These are phyloP conservation scores for Sicus ferrugineus DNA, from an alignment of 2,888 invertebrate species.

Conservation along the genomic window DNA sequence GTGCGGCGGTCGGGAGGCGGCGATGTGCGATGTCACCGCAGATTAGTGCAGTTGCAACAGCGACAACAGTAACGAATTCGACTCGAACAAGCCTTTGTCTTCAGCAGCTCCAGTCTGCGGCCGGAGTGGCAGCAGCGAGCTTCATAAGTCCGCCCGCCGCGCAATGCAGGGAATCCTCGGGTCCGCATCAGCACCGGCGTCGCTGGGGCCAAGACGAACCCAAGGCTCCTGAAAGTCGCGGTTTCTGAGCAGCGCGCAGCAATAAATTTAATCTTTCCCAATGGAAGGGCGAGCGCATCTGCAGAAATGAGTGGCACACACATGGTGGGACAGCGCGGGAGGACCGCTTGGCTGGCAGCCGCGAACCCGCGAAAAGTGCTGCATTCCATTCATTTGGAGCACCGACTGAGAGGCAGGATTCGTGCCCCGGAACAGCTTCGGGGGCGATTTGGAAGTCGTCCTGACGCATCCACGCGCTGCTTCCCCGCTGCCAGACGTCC, in stretches of 20 bases:
- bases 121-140: neutral
- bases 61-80: constrained; percentile 44
- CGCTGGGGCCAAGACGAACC: constrained; percentile 30
- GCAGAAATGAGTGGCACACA: neutral
- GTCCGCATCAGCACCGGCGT: neutral
- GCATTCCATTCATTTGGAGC: neutral
- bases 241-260: neutral
- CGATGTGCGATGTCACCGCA: constrained; percentile 18
- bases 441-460: no score
- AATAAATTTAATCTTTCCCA: constrained; percentile 12
- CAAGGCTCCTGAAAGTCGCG: neutral
- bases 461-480: neutral
- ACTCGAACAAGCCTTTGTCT: constrained; percentile 20
- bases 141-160: neutral
- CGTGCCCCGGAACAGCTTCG: no score
- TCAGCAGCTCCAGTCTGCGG: constrained; percentile 2
- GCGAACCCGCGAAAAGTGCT: neutral
- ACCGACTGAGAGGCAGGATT: no score
- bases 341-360: neutral
- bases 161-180: neutral
- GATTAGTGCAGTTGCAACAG: constrained; percentile 30
- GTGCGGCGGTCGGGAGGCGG: neutral
- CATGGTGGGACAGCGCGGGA: neutral
- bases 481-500: no score
- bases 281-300: neutral